Base-by-base conservation (phyloP, 1,140 invertebrate species). In the Bombus waltoni region DNA sequence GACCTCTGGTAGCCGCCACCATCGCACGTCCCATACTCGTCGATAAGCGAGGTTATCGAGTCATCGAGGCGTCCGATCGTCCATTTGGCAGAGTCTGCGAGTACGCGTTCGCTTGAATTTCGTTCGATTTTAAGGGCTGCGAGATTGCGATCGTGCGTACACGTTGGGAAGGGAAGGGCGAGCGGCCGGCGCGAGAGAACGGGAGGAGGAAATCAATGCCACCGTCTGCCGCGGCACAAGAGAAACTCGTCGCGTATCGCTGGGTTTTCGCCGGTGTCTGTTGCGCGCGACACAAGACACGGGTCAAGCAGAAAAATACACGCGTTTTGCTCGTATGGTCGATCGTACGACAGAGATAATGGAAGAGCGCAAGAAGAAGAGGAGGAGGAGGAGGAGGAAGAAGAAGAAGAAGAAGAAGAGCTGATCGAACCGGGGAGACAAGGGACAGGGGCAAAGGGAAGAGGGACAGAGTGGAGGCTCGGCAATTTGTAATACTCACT, bases 191-290 rank as follows among this genome's bases (percentile, higher is more conserved):
- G 70, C 44, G 88, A 81, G 89, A 90, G 76, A 86, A 83, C 86
- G 85, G 82, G 91, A 87, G 87, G 84, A 91, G 87, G 92, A 89
- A 91, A 92, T 92, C 92, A 91, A 92, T 92, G 90, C 86, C 86
- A 89, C 85, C 88, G 91, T 91, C 88, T 92, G 92, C 79, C 72
- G 78, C 85, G 80, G 81, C 47, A 85, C 66, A 74, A 85, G 72
- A 79, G 86, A 85, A 75, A 80, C 70, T 85, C 83, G 76, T 66
- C 76, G 82, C 28, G 81, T 79, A 72, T 83, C 85, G 47, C 68
- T 35, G 85, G 79, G 62, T 87, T 84, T 87, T 79, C 81, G 77
- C 89, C 77, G 65, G 75, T 86, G 83, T 80, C 57, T 72, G 83
- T 72, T 62, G 65, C 75, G 28, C 66, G 75, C 28, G 32, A 15